Percentiles rank a stretch among this genome's conserved stretches.
Conservation (phyloP, 2,888 invertebrate genomes). For the Oegoconia quadripuncta region DNA sequence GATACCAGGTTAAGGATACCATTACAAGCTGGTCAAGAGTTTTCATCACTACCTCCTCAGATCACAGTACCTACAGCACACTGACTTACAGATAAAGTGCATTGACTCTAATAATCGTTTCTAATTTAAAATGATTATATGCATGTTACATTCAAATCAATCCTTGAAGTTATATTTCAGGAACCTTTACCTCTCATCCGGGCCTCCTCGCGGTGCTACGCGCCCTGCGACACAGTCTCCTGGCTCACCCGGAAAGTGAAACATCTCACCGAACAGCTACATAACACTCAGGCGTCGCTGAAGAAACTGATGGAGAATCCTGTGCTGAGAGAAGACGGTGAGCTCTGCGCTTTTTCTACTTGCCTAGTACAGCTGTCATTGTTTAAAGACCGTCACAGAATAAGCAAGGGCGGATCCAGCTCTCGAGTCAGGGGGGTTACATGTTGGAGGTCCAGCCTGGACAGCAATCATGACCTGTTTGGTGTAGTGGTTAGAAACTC, state of each 20-base stretch:
- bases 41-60: too few relatives aligned
- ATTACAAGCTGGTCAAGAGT: too few relatives aligned
- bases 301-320: conserved; percentile 59
- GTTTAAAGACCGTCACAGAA: too few relatives aligned
- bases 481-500: too few relatives aligned
- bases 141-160: neutral
- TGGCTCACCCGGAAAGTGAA: conserved; percentile 78
- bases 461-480: too few relatives aligned
- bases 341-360: conserved; percentile 3
- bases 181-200: conserved; percentile 60
- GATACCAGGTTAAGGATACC: too few relatives aligned
- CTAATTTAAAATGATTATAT: neutral
- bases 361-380: conserved; percentile 1
- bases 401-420: too few relatives aligned
- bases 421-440: too few relatives aligned
- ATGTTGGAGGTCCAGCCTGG: too few relatives aligned
- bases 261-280: conserved; percentile 75
- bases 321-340: conserved; percentile 42
- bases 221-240: conserved; percentile 81
- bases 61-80: too few relatives aligned
- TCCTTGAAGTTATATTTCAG: conserved; percentile 28
- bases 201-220: conserved; percentile 78
- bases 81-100: neutral
- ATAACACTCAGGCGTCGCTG: conserved; percentile 63
- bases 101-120: neutral